A percentile compares a stretch with the other conserved stretches of the same genome.
Conservation (phyloP, 2,113 vertebrate genomes). For the Erythrolamprus reginae region DNA sequence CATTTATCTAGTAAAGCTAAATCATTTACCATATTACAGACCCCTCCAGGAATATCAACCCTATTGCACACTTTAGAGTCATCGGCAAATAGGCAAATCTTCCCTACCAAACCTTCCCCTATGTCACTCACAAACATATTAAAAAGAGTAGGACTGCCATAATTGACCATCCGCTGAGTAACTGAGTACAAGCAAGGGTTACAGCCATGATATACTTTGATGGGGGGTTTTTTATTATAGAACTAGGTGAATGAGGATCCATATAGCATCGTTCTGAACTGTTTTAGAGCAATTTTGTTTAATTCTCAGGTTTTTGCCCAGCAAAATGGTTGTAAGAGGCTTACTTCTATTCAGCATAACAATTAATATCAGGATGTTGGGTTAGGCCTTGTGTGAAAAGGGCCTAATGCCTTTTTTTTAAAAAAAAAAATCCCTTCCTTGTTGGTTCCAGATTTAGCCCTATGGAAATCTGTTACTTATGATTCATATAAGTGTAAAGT, state of each 20-base stretch:
- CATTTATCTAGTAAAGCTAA: no score
- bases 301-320: background rate
- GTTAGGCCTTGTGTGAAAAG: fast-evolving
- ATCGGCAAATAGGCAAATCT: no score
- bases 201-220: background rate
- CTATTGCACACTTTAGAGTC: no score
- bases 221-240: slow-evolving; percentile 10
- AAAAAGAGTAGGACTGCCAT: no score
- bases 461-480: background rate
- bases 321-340: background rate
- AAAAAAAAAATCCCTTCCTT: slow-evolving; percentile 15
- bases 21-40: no score
- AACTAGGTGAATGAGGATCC: background rate
- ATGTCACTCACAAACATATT: no score
- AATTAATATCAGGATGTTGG: background rate
- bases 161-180: background rate
- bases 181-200: slow-evolving; percentile 11
- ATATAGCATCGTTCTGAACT: background rate
- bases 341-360: background rate
- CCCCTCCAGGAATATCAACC: no score
- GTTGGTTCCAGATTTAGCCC: background rate
- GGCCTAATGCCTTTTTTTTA: background rate
- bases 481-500: background rate
- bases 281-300: background rate
- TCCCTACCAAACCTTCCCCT: no score